Base-by-base conservation (phyloP, 2,888 invertebrate genomes). In the Netelia inedita region DNA sequence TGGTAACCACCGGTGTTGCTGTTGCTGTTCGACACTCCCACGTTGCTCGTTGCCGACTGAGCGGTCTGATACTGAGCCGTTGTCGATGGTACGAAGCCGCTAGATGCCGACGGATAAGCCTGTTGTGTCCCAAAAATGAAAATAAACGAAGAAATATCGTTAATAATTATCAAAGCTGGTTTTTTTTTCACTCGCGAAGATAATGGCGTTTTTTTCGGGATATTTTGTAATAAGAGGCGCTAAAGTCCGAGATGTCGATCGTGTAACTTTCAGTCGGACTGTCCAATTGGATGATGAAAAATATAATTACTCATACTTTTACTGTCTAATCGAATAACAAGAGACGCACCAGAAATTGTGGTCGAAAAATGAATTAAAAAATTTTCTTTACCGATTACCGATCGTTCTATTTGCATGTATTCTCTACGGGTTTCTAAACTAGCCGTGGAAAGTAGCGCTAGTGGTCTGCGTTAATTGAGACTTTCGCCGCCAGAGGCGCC, bases 21-120 rank as follows among this genome's bases (percentile, higher is more conserved):
- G 81, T 89, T 93, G 72, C 90, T 92, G 81, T 91, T 92, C 1
- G 91, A 91, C 14, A 86, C 85, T 11, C 90, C 92, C 11, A 92
- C 91, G 80, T 92, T 93, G 3, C 92, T 92, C 41, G 91, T 89
- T 35, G 90, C 91, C 41, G 92, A 91, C 72, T 92, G 93, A 0
- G 86, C 81, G 3, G 92, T 88, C 86, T 92, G 93, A 85, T 93
- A 93, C 61, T 93, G 93, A 2, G 93, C 91, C 28, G 93, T 93
- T 35, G 93, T 92, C 57, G 92, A 89, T 14, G 93, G 90, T n/a
- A 89, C 91, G 63, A 93, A 93, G 76, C 91, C 93, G 75, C 90
- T 90, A 1, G 91, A 88, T 16, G 92, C 88, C 19, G 92, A 90
- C 76, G 92, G 93, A 85, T 93, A 93, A 50, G 90, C 91, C 92